phyloP scores from a whole-genome alignment of 2,888 invertebrate species.

The Mechanitis mazaeus region DNA sequence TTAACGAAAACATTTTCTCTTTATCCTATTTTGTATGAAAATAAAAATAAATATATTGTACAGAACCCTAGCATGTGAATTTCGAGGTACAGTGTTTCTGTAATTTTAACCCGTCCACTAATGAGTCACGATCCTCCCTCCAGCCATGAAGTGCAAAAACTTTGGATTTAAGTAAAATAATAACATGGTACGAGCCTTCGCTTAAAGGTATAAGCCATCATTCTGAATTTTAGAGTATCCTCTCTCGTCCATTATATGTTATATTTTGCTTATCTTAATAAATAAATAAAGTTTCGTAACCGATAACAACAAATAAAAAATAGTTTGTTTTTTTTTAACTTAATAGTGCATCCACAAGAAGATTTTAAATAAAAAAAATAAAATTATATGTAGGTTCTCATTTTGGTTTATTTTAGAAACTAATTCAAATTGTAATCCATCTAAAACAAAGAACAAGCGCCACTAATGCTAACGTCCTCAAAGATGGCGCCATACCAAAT shows the following conservation, averaged over 20 bases:
- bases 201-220: constrained; percentile 1
- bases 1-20: no score
- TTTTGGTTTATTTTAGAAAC: not conserved
- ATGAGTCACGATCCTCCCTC: constrained; percentile 6
- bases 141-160: constrained; percentile 7
- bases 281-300: not conserved
- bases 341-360: no score
- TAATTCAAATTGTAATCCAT: constrained; percentile 6
- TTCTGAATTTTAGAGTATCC: constrained; percentile 4
- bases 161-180: constrained; percentile 6
- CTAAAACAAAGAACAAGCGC: not conserved
- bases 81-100: constrained; percentile 3
- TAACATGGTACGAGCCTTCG: constrained; percentile 3
- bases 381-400: no score
- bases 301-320: not conserved
- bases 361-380: no score
- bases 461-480: constrained; percentile 9
- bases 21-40: no score
- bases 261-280: not conserved
- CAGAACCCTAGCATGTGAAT: not conserved
- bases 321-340: no score
- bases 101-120: constrained; percentile 1
- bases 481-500: constrained; percentile 29
- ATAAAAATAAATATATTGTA: not conserved
- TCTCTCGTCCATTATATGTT: not conserved